Evolutionary conservation across 1,140 invertebrate species (phyloP), one percentile per base, ranked within the genome.

Genomic region (Venustaconcha ellipsiformis): DNA sequence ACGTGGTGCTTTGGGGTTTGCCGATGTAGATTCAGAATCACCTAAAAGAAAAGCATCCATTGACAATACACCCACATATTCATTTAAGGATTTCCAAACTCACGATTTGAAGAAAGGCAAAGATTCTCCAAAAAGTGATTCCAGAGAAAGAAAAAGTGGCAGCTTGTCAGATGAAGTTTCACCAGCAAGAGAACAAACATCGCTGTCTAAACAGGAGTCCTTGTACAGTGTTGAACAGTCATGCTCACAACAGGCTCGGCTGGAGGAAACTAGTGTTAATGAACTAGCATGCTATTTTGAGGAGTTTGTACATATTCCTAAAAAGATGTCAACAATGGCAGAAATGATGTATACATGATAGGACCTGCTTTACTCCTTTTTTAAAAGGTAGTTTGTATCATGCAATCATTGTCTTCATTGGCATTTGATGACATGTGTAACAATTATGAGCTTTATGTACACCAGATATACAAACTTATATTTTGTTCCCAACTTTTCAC

Each of bases 261-360:
- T 86, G 23, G 86, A 88, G 67, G 84, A 85, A 65, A 78, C 83
- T 67, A 87, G 79, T 74, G 88, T 88, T 1, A 87, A 89, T 71
- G 89, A 90, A 75, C 78, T 90, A n/a, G 86, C 88, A 14, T 80
- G 84, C 56, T 90, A 90, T 76, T 87, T 90, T 78, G 88, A 90
- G 59, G 84, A 90, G 68, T 88, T 83, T 80, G 81, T 88, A 23
- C 80, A 89, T 76, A 88, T 90, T 26, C 89, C 89, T 2, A 88
- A 88, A 69, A 89, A 90, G 66, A 90, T 90, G 89, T 89, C 88
- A 14, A 73, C 78, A 17, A 89, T 90, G 89, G 89, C 88, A 55
- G 87, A 90, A 82, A 90, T 89, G 88, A 90, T 90, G 88, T 89
- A 90, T 64, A 87, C 86, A 13, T 87, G 68, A 79, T 69, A 48